Conservation (phyloP, 2,888 invertebrate species). For the Cyclophora albipunctata region DNA sequence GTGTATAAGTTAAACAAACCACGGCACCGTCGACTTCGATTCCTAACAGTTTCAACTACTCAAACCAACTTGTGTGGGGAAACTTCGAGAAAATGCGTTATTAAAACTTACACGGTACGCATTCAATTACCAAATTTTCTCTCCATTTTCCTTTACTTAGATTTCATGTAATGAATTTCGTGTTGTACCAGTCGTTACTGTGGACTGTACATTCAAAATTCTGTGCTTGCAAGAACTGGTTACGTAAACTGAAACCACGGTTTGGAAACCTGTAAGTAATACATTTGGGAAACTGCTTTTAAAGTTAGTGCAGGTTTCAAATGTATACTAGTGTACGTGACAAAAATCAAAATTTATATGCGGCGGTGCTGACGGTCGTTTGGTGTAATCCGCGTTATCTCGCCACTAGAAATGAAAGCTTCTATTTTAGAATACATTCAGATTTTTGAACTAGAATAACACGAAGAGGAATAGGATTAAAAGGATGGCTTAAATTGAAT, state of each 20-base stretch:
- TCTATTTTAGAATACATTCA: conserved; percentile 14
- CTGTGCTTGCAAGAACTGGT: conserved; percentile 13
- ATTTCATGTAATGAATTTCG: no score
- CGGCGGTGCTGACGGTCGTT: conserved; percentile 16
- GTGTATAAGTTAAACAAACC: conserved; percentile 41
- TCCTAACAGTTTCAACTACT: conserved; percentile 26
- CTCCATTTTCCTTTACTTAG: conserved; percentile 15
- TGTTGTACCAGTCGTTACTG: no score
- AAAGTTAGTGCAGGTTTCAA: conserved; percentile 21
- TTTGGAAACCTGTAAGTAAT: conserved; percentile 14
- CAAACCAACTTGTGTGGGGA: conserved; percentile 15
- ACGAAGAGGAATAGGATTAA: background rate
- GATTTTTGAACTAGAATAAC: conserved; percentile 12
- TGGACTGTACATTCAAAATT: no score
- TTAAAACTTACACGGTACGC: conserved; percentile 41
- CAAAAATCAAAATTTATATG: conserved; percentile 24
- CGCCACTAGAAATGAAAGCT: conserved; percentile 16
- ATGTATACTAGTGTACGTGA: conserved; percentile 20
- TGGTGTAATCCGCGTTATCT: conserved; percentile 20
- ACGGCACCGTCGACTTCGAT: conserved; percentile 20
- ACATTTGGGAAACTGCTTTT: conserved; percentile 20
- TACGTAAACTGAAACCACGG: conserved; percentile 12
- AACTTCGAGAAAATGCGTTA: conserved; percentile 27
- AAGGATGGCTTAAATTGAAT: no score
- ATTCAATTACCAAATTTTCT: no score